These are phyloP conservation scores for Hyperopisus bebe DNA, from an alignment of 2,113 vertebrate genomes.

Conservation along the genomic window DNA sequence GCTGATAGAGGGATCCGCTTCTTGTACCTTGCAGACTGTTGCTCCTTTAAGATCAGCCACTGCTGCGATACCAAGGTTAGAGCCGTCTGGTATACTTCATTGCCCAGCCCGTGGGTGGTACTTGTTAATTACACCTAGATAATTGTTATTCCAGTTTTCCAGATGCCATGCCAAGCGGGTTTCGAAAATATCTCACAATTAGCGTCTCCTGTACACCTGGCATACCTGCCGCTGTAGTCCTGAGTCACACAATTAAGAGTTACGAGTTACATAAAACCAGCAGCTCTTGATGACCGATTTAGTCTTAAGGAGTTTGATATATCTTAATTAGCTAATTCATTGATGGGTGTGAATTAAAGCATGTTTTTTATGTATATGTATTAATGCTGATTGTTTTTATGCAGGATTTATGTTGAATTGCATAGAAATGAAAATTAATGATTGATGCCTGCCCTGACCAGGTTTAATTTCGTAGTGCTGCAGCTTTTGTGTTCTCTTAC, in stretches of 20 bases:
- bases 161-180: neutral
- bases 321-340: neutral
- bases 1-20: conserved; percentile 53
- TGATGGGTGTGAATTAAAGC: neutral
- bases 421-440: neutral
- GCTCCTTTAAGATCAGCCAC: conserved; percentile 51
- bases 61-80: conserved; percentile 47
- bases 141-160: neutral
- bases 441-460: neutral
- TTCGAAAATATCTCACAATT: neutral
- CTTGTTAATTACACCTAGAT: neutral
- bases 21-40: conserved; percentile 49
- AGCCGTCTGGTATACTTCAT: neutral
- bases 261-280: neutral
- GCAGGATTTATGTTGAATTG: neutral
- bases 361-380: neutral
- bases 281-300: neutral
- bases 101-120: neutral
- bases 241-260: neutral
- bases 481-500: neutral
- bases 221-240: neutral
- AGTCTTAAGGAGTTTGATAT: neutral
- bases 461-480: neutral
- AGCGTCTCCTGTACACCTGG: neutral
- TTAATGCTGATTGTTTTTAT: neutral